Evolutionary conservation across 2,797 vertebrate species (phyloP), one percentile per base, ranked within the genome.

Genomic region (Pangasius krempfi): DNA sequence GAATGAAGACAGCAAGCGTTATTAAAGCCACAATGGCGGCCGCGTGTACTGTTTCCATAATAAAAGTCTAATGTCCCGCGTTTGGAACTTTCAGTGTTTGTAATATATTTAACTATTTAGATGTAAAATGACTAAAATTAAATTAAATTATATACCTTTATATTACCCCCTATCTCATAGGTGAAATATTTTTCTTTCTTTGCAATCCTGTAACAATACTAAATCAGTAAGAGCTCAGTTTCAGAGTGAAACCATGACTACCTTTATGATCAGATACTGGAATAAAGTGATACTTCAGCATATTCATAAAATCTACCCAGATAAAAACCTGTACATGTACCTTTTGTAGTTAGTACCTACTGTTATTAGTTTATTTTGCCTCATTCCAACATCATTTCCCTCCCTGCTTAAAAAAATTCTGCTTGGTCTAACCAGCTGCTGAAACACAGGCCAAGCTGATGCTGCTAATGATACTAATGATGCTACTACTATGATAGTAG

Each of bases 1-100:
- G 40, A 50, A 66, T 84, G 62, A 66, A 66, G 6, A 47, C 80
- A 62, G 58, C 58, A 44, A 84, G n/a, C 50, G 82, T 50, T 84
- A 83, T 84, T 81, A 27, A 60, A 68, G 82, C 62, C 18, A 30
- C 82, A 66, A 84, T 84, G 82, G 82, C 82, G 40, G 44, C 60
- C 4, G 16, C 40, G 44, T 66, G 44, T 68, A 2, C 14, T 10
- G 27, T 64, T 84, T 84, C 27, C 82, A 84, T 33, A 84, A 84
- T 84, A 84, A 84, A 68, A 84, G 82, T 56, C 47, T 50, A 50
- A 9, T 10, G 47, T 66, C 60, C 22, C 2, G 2, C 16, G 56
- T 40, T 60, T 2, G 16, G 75, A 3, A 6, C 50, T 2, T 18
- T n/a, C n/a, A 30, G 1, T 3, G 0, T 44, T 25, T 47, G 72